These are phyloP conservation scores for Cyrtodaria siliqua DNA, from an alignment of 2,888 invertebrate genomes.

Conservation along the genomic window DNA sequence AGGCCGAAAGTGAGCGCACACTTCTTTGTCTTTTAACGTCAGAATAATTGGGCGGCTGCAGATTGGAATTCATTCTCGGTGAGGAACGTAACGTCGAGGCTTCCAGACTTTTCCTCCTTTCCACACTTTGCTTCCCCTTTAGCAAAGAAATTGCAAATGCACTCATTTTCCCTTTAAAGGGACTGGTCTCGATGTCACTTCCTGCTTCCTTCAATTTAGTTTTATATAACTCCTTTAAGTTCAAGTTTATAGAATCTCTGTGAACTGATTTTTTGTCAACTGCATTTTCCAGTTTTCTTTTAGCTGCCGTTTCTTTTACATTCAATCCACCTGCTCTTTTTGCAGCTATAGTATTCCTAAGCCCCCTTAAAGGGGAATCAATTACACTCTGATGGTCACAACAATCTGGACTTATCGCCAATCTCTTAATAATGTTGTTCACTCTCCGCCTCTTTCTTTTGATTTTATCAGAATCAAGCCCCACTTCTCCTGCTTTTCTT, in stretches of 20 bases:
- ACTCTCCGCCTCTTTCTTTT: no score
- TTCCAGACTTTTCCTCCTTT: slow-evolving; percentile 44
- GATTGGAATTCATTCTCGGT: slow-evolving; percentile 39
- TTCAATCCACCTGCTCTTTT: slow-evolving; percentile 20
- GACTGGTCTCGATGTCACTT: slow-evolving; percentile 32
- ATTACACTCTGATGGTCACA: no score
- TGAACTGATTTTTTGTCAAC: not conserved
- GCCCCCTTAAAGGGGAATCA: not conserved
- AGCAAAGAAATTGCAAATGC: slow-evolving; percentile 56
- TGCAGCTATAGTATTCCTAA: slow-evolving; percentile 3
- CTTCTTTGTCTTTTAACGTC: slow-evolving; percentile 18
- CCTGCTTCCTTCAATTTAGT: slow-evolving; percentile 22
- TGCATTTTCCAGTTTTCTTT: slow-evolving; percentile 12
- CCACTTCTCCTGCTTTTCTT: no score
- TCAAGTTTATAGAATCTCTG: not conserved
- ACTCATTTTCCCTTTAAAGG: slow-evolving; percentile 57
- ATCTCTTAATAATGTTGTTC: no score
- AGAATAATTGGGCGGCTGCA: slow-evolving; percentile 28
- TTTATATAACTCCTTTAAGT: slow-evolving; percentile 29
- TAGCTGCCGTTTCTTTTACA: slow-evolving; percentile 1
- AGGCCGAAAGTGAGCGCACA: slow-evolving; percentile 2
- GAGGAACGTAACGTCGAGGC: slow-evolving; percentile 44
- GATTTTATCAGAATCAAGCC: no score
- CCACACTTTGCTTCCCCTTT: slow-evolving; percentile 52
- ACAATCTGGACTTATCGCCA: no score